Evolutionary conservation across 2,113 vertebrate species (phyloP), one percentile per base, ranked within the genome.

Genomic region (Phylloscopus whistleri): DNA sequence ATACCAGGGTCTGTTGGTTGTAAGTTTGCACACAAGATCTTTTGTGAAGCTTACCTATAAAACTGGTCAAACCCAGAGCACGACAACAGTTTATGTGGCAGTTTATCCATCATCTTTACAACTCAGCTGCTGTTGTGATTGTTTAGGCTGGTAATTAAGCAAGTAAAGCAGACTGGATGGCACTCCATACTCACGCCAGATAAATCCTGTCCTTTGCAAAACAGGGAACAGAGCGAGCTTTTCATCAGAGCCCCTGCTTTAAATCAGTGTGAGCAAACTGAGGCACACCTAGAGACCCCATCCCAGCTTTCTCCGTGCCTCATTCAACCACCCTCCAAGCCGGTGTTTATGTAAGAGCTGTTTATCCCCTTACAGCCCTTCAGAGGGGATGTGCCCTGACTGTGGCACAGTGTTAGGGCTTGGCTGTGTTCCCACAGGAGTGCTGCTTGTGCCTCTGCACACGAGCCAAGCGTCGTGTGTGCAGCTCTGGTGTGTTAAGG

Each of bases 391-490:
- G 30, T 28, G 37, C 19, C 18, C 33, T 48, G n/a, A 18, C 35
- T 4, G 0, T 39, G 59, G 55, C 48, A 20, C 16, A 22, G 53
- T 5, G 1, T 44, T 66, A 17, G 0, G 5, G 37, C 49, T 55
- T 59, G 76, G 24, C 83, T 56, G 8, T 11, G 46, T 62, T 73
- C 63, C 67, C 53, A 5, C 31, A 69, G 53, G 41, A 30, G 20
- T 2, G 9, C 6, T 67, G 52, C 53, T 92, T 0, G 0, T 53
- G 41, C 33, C 44, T 63, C 41, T 41, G 62, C 49, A 22, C 3
- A 1, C 4, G 3, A 18, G 58, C 26, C 12, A 4, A 31, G 43
- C 6, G 18, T 13, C 1, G 0, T 7, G n/a, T n/a, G n/a, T n/a
- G 22, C 72, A 33, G 62, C 33, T 35, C 70, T 43, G 18, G 0